Base-by-base conservation (phyloP, 2,797 vertebrate species). In the Alfaro cultratus region DNA sequence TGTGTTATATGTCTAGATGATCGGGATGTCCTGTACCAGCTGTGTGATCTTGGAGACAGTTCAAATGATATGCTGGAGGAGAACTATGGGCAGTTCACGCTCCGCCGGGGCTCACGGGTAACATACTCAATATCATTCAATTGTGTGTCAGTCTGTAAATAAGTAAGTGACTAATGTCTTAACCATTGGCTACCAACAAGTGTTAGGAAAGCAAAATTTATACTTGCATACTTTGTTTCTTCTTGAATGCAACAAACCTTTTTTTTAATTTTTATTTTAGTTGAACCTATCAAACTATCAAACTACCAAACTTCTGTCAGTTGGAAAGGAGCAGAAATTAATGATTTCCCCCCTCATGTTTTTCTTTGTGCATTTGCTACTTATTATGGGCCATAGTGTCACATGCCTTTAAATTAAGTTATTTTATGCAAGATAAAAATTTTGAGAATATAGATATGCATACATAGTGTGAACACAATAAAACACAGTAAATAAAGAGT, bases 21-120 rank as follows among this genome's bases (percentile, higher is more conserved):
- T 15, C 85, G 85, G 39, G 85, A 90, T 62, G 75, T 68, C 45
- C 68, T 83, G 26, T 80, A 75, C 62, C 85, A 77, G 64, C 76
- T 90, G n/a, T 75, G 67, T 76, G 73, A 89, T 74, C 78, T 62
- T 21, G 87, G 89, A 77, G 90, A 93, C 68, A 90, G 85, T 82
- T 90, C 87, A 74, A 91, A 93, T 84, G 90, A 94, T 31, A 47
- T 86, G 47, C 64, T 83, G 46, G 88, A 87, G 64, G 85, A 90
- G 46, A 85, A 73, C 60, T 83, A 49, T 73, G 72, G 57, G 0
- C 79, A 73, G 31, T 75, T 75, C 29, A 75, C 87, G 76, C 49
- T 7, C 79, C 93, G 86, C 67, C 86, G 76, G 72, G 7, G 64
- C 62, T 85, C 91, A 45, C 85, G 80, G 86, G 91, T 93, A 89